phyloP scores from a whole-genome alignment of 2,888 invertebrate species.

The Argyra leucocephala region DNA sequence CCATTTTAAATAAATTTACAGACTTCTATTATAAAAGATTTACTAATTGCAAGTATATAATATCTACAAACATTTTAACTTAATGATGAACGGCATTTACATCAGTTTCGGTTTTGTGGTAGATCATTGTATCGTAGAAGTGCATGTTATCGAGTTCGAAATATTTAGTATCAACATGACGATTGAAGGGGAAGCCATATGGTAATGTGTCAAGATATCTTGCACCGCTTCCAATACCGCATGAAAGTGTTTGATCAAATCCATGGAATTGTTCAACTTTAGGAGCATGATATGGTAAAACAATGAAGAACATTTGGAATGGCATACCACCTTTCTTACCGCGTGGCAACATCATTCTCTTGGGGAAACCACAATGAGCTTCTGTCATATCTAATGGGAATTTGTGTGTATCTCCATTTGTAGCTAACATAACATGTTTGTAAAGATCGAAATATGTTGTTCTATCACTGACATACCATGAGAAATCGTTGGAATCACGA shows the following conservation, averaged over 20 bases:
- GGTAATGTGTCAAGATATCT: slow-evolving; percentile 45
- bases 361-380: slow-evolving; percentile 51
- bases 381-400: slow-evolving; percentile 45
- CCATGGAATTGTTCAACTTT: slow-evolving; percentile 43
- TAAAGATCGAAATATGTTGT: slow-evolving; percentile 43
- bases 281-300: slow-evolving; percentile 47
- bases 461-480: slow-evolving; percentile 56
- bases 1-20: background rate
- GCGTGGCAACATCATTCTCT: slow-evolving; percentile 56
- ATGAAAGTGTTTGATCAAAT: slow-evolving; percentile 46
- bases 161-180: slow-evolving; percentile 50
- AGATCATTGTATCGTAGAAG: slow-evolving; percentile 56
- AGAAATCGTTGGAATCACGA: slow-evolving; percentile 55
- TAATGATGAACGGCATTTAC: slow-evolving; percentile 26
- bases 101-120: slow-evolving; percentile 51
- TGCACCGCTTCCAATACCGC: slow-evolving; percentile 46
- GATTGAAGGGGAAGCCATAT: slow-evolving; percentile 67
- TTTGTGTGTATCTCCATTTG: slow-evolving; percentile 43
- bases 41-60: background rate
- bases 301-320: slow-evolving; percentile 52
- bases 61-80: background rate
- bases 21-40: background rate
- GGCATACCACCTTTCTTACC: slow-evolving; percentile 54
- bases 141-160: slow-evolving; percentile 60
- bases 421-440: slow-evolving; percentile 45